phyloP scores from a whole-genome alignment of 2,797 vertebrate genomes.

The Podargus strigoides region DNA sequence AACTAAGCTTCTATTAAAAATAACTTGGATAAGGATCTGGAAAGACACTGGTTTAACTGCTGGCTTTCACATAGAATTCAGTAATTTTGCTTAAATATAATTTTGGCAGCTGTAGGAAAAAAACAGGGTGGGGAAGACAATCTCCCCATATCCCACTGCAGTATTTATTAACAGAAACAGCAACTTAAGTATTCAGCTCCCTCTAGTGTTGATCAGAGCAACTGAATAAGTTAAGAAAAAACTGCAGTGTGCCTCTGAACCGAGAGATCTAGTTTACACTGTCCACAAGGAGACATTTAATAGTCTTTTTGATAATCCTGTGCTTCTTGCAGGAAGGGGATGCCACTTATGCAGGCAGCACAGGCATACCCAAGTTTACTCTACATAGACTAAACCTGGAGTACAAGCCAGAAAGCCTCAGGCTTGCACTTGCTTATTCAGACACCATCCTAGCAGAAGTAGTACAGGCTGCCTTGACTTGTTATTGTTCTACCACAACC shows the following conservation, averaged over 20 bases:
- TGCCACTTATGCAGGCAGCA: neutral
- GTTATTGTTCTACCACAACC: neutral
- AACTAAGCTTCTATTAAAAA: neutral
- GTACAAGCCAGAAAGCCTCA: neutral
- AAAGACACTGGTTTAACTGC: neutral
- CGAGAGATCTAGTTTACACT: neutral
- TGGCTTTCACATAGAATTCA: neutral
- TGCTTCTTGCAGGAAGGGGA: neutral
- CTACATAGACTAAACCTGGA: neutral
- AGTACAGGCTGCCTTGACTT: neutral
- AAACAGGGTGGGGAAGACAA: neutral
- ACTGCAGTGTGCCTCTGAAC: neutral
- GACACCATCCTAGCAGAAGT: neutral
- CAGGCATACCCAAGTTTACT: neutral
- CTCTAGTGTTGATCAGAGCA: conserved; percentile 21
- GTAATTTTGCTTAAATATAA: neutral
- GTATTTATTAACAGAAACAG: neutral
- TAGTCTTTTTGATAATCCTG: neutral
- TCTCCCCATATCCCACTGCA: neutral
- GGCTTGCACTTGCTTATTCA: neutral
- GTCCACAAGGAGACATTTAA: neutral
- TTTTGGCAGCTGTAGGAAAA: neutral
- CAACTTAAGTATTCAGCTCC: conserved; percentile 2
- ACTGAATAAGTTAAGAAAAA: neutral
- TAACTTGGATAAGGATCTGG: neutral